A percentile compares a stretch with the other conserved stretches of the same genome.
Conservation (phyloP, 2,113 vertebrate species). For the Macaca mulatta region DNA sequence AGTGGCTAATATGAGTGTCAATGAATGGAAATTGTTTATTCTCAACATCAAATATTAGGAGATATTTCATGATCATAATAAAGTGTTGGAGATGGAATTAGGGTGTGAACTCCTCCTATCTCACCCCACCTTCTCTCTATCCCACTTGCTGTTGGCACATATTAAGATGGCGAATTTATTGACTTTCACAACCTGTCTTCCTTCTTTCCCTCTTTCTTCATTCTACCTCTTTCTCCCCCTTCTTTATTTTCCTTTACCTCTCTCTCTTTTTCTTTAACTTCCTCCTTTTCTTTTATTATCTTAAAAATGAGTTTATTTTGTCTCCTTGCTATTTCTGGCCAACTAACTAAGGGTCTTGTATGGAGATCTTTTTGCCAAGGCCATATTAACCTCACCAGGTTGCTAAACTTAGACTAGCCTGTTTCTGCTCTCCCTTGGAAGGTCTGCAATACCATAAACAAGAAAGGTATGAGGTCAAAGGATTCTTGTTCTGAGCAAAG, state of each 20-base stretch:
- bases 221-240: background rate
- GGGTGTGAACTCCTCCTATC: accelerated
- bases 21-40: background rate
- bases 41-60: background rate
- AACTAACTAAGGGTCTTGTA: constrained; percentile 32
- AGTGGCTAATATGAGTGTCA: background rate
- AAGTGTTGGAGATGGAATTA: background rate
- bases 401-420: constrained; percentile 56
- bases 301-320: constrained; percentile 51
- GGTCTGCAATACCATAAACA: background rate
- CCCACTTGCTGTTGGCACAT: background rate
- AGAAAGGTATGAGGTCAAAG: constrained; percentile 48
- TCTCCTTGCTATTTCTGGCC: constrained; percentile 36
- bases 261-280: background rate
- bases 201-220: background rate
- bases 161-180: background rate
- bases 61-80: background rate
- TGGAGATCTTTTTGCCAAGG: constrained; percentile 60
- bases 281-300: background rate
- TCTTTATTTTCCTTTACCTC: background rate
- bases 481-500: constrained; percentile 7
- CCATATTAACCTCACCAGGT: constrained; percentile 20
- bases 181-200: background rate
- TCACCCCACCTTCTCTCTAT: background rate
- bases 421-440: constrained; percentile 31